Evolutionary conservation across 92 coral and sea anemone genomes (phyloP).

Genomic region (Palythoa grandiflora): DNA sequence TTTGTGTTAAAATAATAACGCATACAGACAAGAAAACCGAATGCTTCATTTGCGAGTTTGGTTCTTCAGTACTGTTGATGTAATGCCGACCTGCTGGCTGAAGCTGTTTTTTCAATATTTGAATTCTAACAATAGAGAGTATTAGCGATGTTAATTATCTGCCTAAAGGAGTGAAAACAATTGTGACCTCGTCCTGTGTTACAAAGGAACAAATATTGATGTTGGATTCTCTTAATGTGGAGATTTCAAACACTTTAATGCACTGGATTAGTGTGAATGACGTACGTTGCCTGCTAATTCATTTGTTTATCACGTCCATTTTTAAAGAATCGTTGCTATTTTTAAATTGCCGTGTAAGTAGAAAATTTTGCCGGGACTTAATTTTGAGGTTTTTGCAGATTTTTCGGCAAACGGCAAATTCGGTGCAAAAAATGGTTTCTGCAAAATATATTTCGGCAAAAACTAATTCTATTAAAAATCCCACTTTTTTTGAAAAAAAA

Average conservation of each 20-base stretch:
- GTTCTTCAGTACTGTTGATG: background rate
- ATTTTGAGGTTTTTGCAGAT: no score
- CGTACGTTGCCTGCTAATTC: constrained; percentile 12
- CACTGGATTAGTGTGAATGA: constrained; percentile 27
- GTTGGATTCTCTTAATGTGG: constrained; percentile 17
- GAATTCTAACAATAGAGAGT: background rate
- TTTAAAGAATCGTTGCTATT: background rate
- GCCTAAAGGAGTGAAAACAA: background rate
- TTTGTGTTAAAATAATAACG: background rate
- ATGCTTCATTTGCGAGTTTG: background rate
- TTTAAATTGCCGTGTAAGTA: background rate
- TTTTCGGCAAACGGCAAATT: no score
- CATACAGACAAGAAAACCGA: background rate
- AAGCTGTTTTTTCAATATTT: constrained; percentile 3
- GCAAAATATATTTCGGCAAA: no score
- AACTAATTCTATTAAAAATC: no score
- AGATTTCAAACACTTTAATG: constrained; percentile 6
- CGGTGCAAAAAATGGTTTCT: no score
- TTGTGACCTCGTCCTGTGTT: background rate
- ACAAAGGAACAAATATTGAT: constrained; percentile 18
- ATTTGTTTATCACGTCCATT: background rate
- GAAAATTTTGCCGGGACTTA: no score
- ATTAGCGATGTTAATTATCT: background rate
- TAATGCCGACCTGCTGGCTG: constrained; percentile 6
- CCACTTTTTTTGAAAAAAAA: no score